Percentiles rank a stretch among this genome's conserved stretches.
Evolutionary conservation across 2,888 invertebrate species (phyloP).

Genomic region (Heliothis peltigera): DNA sequence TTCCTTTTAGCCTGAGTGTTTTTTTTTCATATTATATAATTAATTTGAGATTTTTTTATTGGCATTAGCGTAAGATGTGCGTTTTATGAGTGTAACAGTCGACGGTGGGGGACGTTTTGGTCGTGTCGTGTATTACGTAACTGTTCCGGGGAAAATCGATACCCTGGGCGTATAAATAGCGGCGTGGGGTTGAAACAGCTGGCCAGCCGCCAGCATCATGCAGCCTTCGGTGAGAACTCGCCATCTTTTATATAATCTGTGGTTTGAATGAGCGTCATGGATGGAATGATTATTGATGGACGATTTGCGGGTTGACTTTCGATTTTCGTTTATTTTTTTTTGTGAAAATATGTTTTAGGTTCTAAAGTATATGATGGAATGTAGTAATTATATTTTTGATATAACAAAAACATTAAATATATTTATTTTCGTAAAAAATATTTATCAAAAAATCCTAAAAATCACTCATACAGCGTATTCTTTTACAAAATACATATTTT

Average conservation of each 20-base stretch:
- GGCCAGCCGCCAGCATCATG: slow-evolving; percentile 83
- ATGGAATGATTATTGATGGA: slow-evolving; percentile 29
- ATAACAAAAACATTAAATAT: too few relatives aligned
- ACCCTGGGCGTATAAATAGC: slow-evolving; percentile 87
- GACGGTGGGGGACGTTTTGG: slow-evolving; percentile 78
- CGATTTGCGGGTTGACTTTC: background rate
- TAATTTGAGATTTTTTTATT: slow-evolving; percentile 56
- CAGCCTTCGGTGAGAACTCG: slow-evolving; percentile 82
- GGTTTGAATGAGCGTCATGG: slow-evolving; percentile 22
- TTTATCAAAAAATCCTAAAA: too few relatives aligned
- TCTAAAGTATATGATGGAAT: background rate
- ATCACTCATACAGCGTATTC: too few relatives aligned
- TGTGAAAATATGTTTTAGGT: background rate
- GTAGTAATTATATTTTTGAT: too few relatives aligned
- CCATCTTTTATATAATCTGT: slow-evolving; percentile 46
- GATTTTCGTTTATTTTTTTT: background rate
- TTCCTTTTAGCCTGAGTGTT: slow-evolving; percentile 25
- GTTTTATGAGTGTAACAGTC: slow-evolving; percentile 74
- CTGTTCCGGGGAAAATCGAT: slow-evolving; percentile 87
- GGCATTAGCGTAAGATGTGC: slow-evolving; percentile 67
- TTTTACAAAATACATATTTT: too few relatives aligned
- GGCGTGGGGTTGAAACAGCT: slow-evolving; percentile 85
- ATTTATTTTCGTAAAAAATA: too few relatives aligned
- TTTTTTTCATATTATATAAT: slow-evolving; percentile 31
- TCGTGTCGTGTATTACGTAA: slow-evolving; percentile 85